Conservation (phyloP, 2,888 invertebrate species). For the Lucinisca nassula region DNA sequence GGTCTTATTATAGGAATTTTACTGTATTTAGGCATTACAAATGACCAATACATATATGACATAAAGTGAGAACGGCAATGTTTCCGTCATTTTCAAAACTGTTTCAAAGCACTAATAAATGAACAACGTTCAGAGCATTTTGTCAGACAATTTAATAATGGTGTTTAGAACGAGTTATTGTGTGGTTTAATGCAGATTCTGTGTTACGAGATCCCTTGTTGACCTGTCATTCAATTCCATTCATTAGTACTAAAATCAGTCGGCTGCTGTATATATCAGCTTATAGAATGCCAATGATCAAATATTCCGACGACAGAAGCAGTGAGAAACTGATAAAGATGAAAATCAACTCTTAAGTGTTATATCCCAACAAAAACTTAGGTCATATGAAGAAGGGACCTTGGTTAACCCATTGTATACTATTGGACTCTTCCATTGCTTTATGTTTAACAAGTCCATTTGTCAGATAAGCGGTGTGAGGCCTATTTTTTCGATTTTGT, state of each 20-base stretch:
- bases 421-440: too few relatives aligned
- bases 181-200: conserved; percentile 64
- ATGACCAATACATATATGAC: background rate
- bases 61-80: background rate
- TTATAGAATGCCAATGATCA: background rate
- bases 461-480: too few relatives aligned
- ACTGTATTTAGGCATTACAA: background rate
- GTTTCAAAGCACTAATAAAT: conserved; percentile 1
- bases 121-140: background rate
- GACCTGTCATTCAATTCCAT: conserved; percentile 22
- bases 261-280: background rate
- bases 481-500: too few relatives aligned
- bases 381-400: too few relatives aligned
- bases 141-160: conserved; percentile 60
- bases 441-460: too few relatives aligned
- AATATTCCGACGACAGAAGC: background rate
- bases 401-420: too few relatives aligned
- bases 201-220: conserved; percentile 56
- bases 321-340: too few relatives aligned
- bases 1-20: background rate
- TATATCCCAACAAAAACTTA: too few relatives aligned
- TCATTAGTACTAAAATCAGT: conserved; percentile 3
- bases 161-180: conserved; percentile 45
- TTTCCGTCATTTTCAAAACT: conserved; percentile 1
- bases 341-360: too few relatives aligned